phyloP scores from a whole-genome alignment of 2,113 vertebrate species.

The Puffinus mauretanicus region DNA sequence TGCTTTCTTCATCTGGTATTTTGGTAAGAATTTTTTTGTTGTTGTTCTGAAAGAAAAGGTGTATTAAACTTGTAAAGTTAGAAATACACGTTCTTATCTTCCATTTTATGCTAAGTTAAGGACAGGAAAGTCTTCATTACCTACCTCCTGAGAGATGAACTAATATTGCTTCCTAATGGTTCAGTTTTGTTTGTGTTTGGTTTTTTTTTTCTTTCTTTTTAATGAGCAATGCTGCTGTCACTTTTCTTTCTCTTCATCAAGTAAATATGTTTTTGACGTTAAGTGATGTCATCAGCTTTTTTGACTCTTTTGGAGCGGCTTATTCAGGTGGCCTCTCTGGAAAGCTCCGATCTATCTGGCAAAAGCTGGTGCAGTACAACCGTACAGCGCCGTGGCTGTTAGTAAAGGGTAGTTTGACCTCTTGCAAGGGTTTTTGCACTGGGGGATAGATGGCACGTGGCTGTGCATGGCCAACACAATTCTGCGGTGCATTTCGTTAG shows the following conservation, averaged over 20 bases:
- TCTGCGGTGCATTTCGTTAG: not conserved
- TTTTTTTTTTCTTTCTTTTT: not conserved
- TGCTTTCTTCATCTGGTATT: constrained; percentile 72
- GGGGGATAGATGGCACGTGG: rapidly evolving
- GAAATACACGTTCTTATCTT: not conserved
- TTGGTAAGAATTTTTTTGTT: constrained; percentile 64
- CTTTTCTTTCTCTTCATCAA: not conserved
- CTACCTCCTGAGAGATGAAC: not conserved
- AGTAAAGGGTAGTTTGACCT: not conserved
- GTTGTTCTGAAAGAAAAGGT: not conserved
- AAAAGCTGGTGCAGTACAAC: not conserved
- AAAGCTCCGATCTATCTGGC: not conserved
- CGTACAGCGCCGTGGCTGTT: not conserved
- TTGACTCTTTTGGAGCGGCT: not conserved
- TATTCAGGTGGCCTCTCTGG: not conserved
- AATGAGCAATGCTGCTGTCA: not conserved
- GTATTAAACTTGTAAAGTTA: not conserved
- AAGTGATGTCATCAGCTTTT: not conserved
- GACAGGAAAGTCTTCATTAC: not conserved
- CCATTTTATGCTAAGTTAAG: not conserved
- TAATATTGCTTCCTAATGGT: not conserved
- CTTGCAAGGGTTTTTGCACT: not conserved
- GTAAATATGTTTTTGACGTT: not conserved
- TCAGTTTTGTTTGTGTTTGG: not conserved
- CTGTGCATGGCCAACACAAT: rapidly evolving